Base-by-base conservation (phyloP, 2,888 invertebrate species). In the Drepanosiphum platanoidis region DNA sequence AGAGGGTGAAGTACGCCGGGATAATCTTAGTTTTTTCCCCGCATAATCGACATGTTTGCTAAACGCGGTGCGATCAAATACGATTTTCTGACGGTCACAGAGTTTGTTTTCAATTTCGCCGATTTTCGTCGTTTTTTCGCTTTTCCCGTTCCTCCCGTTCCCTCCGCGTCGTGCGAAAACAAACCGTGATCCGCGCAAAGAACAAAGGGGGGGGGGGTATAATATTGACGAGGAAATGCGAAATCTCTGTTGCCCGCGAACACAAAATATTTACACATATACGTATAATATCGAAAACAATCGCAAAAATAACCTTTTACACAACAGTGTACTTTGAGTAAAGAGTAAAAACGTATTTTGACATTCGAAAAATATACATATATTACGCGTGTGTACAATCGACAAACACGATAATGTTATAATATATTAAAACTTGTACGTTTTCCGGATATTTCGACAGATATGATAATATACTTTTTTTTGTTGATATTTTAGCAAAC, bases 21-120 rank as follows among this genome's bases (percentile, higher is more conserved):
- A 80, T 58, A 80, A 80, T 70, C 18, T 71, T 8, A 22, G 34
- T 58, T 34, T 22, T 52, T 39, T 15, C 8, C 18, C 4, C n/a
- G 3, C 36, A 11, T 71, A 71, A 81, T 70, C 70, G 80, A 81
- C 80, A 18, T 81, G 36, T 81, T 81, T 58, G 70, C 70, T 71
- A 70, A 80, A 71, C 52, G 39, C 58, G 70, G 58, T 52, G 32
- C 11, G 74, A 79, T 68, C 68, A 27, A 68, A 79, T 46, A 79
- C 68, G 68, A 68, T 68, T 79, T 66, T 68, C 79, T 11, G 79
- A 52, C 66, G 34, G 70, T 52, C 70, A 7, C 79, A 8, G 36
- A 1, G 70, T 71, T 58, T 81, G 70, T 81, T 71, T 81, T 81
- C 70, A 58, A 81, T 81, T 36, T 39, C 22, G 3, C 22, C 70